Base-by-base conservation (phyloP, 2,888 invertebrate genomes). In the Nebria brevicollis region DNA sequence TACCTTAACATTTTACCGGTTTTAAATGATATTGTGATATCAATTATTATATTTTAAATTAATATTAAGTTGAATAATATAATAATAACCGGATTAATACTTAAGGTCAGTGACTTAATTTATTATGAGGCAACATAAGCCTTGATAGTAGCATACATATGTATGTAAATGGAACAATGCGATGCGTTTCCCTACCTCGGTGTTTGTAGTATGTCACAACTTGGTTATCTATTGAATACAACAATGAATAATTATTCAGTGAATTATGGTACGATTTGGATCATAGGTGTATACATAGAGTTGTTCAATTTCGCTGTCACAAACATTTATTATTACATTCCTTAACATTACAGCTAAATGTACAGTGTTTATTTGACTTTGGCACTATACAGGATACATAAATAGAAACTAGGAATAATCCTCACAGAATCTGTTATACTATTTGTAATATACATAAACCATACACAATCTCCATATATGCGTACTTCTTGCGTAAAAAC, bases 321-420 rank as follows among this genome's bases (percentile, higher is more conserved):
- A 78, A 72, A 41, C 72, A 79, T 75, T 79, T n/a, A 75, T 75
- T 75, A 79, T 75, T 79, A 79, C 79, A 75, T 66, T 74, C 66
- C 74, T 79, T 78, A 78, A 66, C 1, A 34, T 34, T 34, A 34
- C 66, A 42, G n/a, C 72, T 42, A 72, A 79, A 79, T 75, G 68
- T 75, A 79, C 79, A 79, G 68, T 54, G 42, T 26, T 41, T 11
- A n/a, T 79, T 74, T 75, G 79, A 34, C 73, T 54, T 79, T 79
- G 79, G 79, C 79, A 79, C 79, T 74, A 79, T 78, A 54, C 20
- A 79, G 74, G 79, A 75, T 79, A 79, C 79, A 79, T 73, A 73
- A 25, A 72, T 73, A 73, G 73, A 79, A 75, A 79, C 74, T 75
- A 74, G 66, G 34, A 15, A 75, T 54, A 11, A 54, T 13, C 54